Base-by-base conservation (phyloP, 2,888 invertebrate genomes). In the Drosophila incognita region DNA sequence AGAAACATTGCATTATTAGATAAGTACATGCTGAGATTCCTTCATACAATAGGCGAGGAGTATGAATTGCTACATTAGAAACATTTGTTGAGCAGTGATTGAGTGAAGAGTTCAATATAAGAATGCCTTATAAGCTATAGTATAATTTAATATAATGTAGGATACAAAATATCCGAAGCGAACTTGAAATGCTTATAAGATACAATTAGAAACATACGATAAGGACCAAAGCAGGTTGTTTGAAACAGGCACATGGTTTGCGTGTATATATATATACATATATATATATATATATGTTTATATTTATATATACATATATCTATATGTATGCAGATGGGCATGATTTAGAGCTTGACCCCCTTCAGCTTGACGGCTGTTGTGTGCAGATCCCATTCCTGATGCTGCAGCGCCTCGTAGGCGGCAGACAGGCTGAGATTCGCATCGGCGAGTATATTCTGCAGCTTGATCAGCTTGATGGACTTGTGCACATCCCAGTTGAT, bases 401-500 rank as follows among this genome's bases (percentile, higher is more conserved):
- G 87, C 74, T 92, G 90, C 74, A 93, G 74, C 13, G 92, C 92
- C 49, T 92, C 91, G 36, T 90, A 91, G 1, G 93, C 91, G 65
- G 91, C 92, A 3, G 91, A 83, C 53, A 93, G 71, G 56, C 82
- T 91, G 29, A 93, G 82, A 29, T 91, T 86, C 21, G 82, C 74
- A 36, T 87, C 79, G 48, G 77, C 72, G 36, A 93, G 85, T 67
- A 93, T 91, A 69, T 93, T 93, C 82, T 93, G 93, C 27, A 93
- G 75, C 79, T 92, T 93, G 4, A 93, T 92, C 31, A 93, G 74
- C 92, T 98, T 98, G 78, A 98, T 97, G 18, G 98, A 98, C 59
- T 96, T 95, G 90, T 97, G 96, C 0, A 98, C 96, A 91, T 98
- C 96, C 98, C 98, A 98, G 74, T 96, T 95, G 62, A 97, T 96